phyloP scores from a whole-genome alignment of 2,113 vertebrate genomes.

The Circaetus cinerascens region DNA sequence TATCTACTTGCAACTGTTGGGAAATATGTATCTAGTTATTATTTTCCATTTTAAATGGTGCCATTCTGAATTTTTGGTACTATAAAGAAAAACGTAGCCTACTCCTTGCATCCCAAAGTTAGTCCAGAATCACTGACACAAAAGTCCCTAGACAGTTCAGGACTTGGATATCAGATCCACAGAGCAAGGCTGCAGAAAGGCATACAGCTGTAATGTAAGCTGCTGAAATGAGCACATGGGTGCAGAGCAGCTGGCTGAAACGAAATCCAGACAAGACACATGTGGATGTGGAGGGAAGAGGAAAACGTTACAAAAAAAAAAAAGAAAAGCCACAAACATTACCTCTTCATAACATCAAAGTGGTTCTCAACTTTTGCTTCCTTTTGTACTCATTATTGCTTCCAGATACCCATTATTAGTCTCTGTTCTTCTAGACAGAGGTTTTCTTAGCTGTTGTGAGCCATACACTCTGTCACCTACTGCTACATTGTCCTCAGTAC shows the following conservation, averaged over 20 bases:
- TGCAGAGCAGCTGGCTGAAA: not conserved
- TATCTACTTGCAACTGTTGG: not conserved
- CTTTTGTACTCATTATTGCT: not conserved
- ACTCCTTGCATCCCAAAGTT: not conserved
- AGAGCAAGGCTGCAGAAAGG: not conserved
- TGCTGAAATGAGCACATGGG: not conserved
- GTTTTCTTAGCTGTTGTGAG: not conserved
- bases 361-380: not conserved
- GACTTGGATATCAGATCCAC: not conserved
- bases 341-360: not conserved
- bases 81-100: not conserved
- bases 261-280: not conserved
- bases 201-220: not conserved
- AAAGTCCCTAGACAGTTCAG: not conserved
- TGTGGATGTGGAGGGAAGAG: not conserved
- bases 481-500: not conserved
- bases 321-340: not conserved
- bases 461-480: not conserved
- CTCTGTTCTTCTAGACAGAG: not conserved
- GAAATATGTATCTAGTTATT: not conserved
- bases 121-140: not conserved
- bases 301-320: not conserved
- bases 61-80: not conserved
- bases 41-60: not conserved
- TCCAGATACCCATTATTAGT: not conserved